Evolutionary conservation across 2,888 invertebrate species (phyloP), one percentile per base, ranked within the genome.

Genomic region (Coleophora deauratella): DNA sequence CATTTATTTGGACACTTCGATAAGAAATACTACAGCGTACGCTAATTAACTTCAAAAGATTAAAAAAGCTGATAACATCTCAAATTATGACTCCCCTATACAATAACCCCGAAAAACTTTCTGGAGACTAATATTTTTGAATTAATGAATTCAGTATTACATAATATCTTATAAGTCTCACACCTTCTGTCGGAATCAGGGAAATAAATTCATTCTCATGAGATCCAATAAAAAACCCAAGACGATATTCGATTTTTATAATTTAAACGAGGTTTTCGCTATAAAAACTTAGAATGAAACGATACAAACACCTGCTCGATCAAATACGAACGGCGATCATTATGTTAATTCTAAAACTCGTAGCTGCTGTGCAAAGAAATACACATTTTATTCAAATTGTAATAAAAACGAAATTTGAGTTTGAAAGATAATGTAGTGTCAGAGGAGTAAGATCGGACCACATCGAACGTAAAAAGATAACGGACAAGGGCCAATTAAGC

Each of bases 221-320:
- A 21, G 21, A 70, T 66, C 69, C 68, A 75, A 11, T 31, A 8
- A 31, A 31, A 79, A 81, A 78, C 64, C 62, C 57, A 61, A 63
- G 61, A 62, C 64, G 65, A 67, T 66, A 49, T 49, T 47, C 40
- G 15, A 55, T 66, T 74, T 73, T 72, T 72, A 66, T 72, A 68
- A 63, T 66, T 69, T 74, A 81, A n/a, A 81, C 74, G 72, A 79
- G 79, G 80, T 79, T 21, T 79, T 81, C 72, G 74, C 73, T 71
- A 75, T 78, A 81, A 81, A 80, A 82, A 77, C 76, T 59, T 75
- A 79, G 78, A 80, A 81, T 79, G 74, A 78, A 76, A 78, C 72
- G 75, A 81, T 78, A 78, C 63, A 71, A 62, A 79, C 84, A 85
- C 84, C 84, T 85, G 84, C 80, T 80, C 70, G 72, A 75, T 79